Percentiles rank a stretch among this genome's conserved stretches.
Evolutionary conservation across 1,140 invertebrate species (phyloP).

Genomic region (Drosophila mauritiana): DNA sequence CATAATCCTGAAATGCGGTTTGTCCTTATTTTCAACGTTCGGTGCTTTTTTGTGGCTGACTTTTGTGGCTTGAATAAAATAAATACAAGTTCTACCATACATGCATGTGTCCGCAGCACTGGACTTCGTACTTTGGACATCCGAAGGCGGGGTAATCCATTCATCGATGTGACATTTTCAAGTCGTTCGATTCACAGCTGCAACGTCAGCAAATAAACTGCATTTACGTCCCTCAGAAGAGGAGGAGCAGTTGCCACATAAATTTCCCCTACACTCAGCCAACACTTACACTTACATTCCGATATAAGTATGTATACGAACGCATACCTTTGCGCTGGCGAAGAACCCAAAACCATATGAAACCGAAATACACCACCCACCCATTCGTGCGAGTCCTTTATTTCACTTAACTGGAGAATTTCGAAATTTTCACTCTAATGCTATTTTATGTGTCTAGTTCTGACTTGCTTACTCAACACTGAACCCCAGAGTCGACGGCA

Average conservation of each 20-base stretch:
- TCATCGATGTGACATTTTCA: conserved; percentile 46
- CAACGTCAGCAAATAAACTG: conserved; percentile 6
- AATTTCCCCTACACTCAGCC: conserved; percentile 1
- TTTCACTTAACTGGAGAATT: conserved; percentile 46
- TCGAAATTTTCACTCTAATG: conserved; percentile 39
- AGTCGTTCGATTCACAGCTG: conserved; percentile 30
- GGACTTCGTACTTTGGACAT: not conserved
- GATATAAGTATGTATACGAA: not conserved
- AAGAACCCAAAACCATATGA: not conserved
- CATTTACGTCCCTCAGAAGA: not conserved
- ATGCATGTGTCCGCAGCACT: not conserved
- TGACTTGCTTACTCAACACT: conserved; percentile 25
- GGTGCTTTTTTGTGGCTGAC: conserved; percentile 46
- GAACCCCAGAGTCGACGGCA: not conserved
- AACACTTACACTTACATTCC: conserved; percentile 4
- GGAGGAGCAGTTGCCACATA: conserved; percentile 1
- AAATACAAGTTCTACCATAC: conserved; percentile 20
- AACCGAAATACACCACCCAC: not conserved
- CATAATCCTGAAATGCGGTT: conserved; percentile 22
- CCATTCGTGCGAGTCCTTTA: conserved; percentile 29
- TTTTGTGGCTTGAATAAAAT: conserved; percentile 50
- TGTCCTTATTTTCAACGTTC: conserved; percentile 7
- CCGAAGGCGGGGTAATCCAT: conserved; percentile 23
- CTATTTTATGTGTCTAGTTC: conserved; percentile 53
- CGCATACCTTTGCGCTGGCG: not conserved